phyloP scores from a whole-genome alignment of 2,797 vertebrate species.

The Dromococcyx pavoninus region DNA sequence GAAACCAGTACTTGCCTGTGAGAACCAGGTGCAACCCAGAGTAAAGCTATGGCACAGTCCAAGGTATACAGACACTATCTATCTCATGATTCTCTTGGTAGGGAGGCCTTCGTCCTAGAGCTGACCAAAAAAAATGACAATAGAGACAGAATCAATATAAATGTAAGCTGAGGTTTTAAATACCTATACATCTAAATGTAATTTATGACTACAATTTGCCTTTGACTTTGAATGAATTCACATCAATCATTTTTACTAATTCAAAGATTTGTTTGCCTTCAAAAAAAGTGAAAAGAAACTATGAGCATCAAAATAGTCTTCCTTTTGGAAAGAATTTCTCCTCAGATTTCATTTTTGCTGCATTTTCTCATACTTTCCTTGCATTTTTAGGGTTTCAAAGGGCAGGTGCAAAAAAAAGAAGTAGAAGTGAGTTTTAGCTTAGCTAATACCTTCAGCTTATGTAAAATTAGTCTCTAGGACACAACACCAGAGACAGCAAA shows the following conservation, averaged over 20 bases:
- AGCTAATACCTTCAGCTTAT: neutral
- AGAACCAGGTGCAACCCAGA: neutral
- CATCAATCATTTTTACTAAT: slow-evolving; percentile 62
- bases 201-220: neutral
- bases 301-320: neutral
- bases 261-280: slow-evolving; percentile 50
- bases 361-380: slow-evolving; percentile 30
- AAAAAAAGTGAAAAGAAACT: neutral
- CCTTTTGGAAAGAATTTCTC: neutral
- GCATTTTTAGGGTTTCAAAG: slow-evolving; percentile 16
- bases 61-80: accelerated
- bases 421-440: neutral
- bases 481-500: neutral
- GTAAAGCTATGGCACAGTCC: neutral
- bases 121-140: neutral
- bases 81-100: neutral
- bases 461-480: neutral
- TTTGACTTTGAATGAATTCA: slow-evolving; percentile 59
- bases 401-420: neutral
- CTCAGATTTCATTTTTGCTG: slow-evolving; percentile 10
- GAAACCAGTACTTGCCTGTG: neutral
- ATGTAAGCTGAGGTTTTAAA: neutral
- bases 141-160: neutral
- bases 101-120: neutral
- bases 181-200: neutral